Percentiles rank a stretch among this genome's conserved stretches.
Evolutionary conservation across 2,113 vertebrate species (phyloP).

Genomic region (Stigmatopora nigra): DNA sequence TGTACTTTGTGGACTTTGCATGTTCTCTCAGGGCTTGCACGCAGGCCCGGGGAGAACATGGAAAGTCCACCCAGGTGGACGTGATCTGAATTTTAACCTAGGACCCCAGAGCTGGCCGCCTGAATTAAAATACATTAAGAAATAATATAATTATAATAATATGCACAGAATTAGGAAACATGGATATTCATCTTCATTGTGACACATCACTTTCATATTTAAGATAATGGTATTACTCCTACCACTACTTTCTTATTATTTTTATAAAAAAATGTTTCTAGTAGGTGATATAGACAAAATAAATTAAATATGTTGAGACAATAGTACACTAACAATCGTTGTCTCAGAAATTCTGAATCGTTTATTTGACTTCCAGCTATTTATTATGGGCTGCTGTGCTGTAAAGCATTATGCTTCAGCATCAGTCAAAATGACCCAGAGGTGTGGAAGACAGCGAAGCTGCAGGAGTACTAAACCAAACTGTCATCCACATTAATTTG

Average conservation of each 20-base stretch:
- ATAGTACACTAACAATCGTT: constrained; percentile 7
- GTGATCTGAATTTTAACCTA: too few species aligned
- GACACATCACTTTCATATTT: too few species aligned
- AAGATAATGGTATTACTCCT: too few species aligned
- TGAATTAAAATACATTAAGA: too few species aligned
- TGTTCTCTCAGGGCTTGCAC: too few species aligned
- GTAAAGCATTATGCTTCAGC: constrained; percentile 7
- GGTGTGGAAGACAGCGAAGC: constrained; percentile 23
- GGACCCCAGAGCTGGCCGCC: too few species aligned
- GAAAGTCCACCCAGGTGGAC: too few species aligned
- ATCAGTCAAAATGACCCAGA: constrained; percentile 35
- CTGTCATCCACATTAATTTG: constrained; percentile 26
- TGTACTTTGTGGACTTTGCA: too few species aligned
- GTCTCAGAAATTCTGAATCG: constrained; percentile 21
- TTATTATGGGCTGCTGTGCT: constrained; percentile 25
- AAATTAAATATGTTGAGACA: neutral
- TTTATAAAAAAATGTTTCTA: neutral
- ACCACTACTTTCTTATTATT: neutral
- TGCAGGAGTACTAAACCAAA: constrained; percentile 17
- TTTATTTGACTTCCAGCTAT: constrained; percentile 29
- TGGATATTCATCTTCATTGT: too few species aligned
- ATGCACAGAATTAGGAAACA: too few species aligned
- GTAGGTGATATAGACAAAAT: neutral
- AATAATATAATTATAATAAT: too few species aligned
- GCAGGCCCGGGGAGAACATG: too few species aligned